Base-by-base conservation (phyloP, 2,797 vertebrate species). In the Gobionotothen gibberifrons region DNA sequence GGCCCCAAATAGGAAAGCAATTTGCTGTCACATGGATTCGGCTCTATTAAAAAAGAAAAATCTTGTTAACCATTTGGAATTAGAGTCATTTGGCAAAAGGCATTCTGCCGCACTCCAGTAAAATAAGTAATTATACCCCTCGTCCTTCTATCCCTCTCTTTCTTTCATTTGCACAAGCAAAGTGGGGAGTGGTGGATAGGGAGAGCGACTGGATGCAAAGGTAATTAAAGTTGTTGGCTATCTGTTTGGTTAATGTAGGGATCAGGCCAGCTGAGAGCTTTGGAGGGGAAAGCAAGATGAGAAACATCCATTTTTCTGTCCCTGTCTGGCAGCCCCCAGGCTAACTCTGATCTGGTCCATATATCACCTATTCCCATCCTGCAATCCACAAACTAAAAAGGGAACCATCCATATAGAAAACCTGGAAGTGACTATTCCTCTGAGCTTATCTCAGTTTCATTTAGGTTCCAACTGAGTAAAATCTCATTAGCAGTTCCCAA, bases 41-140 rank as follows among this genome's bases (percentile, higher is more conserved):
- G 91, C 92, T 94, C 94, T 94, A 95, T 96, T 95, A 94, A 95
- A 94, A 36, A 93, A 94, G 92, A 94, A 94, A 94, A 94, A 94
- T 94, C 93, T 94, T 94, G 94, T 95, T 96, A 96, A 95, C 94
- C 93, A 94, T 95, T 94, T 94, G 92, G 93, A 95, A 95, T 96
- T 95, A 96, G 94, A 95, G 93, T 95, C 93, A 94, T 95, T 96
- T 95, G 93, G 94, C 86, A 92, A 94, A 93, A 94, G 90, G 94
- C 93, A 94, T 94, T 95, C 92, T 93, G 92, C 89, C 57, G 93
- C 91, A 93, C 92, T 94, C 92, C 85, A 93, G 93, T 93, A 94
- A 96, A 95, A 96, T 95, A 95, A 94, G 94, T 95, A 95, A 96
- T 96, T 95, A 95, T 93, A 88, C 89, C 84, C 79, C 79, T 86